Conservation (phyloP, 2,797 vertebrate genomes). For the Chrysocyon brachyurus region DNA sequence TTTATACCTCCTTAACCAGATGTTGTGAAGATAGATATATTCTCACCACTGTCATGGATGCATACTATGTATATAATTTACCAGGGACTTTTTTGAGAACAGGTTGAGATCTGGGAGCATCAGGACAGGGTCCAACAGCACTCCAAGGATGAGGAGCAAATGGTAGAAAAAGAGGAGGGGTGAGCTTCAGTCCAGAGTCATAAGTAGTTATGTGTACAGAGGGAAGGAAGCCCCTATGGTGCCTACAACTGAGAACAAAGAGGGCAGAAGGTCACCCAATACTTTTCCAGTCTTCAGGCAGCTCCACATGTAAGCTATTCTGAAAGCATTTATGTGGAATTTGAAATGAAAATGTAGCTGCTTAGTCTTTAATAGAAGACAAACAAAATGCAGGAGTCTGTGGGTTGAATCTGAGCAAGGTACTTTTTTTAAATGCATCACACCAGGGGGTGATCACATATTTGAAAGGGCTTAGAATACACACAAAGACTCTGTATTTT, state of each 20-base stretch:
- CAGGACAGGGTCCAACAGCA: background rate
- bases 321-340: conserved; percentile 66
- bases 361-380: conserved; percentile 68
- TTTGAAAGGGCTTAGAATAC: conserved; percentile 65
- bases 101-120: background rate
- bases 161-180: background rate
- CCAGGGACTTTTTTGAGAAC: background rate
- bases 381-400: conserved; percentile 56
- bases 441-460: background rate
- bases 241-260: background rate
- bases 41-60: background rate
- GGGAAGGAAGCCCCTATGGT: background rate
- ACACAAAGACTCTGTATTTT: conserved; percentile 63
- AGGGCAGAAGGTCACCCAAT: background rate
- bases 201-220: background rate
- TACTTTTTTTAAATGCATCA: conserved; percentile 72
- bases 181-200: background rate
- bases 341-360: conserved; percentile 72
- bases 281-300: background rate
- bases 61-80: background rate
- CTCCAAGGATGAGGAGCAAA: rapidly evolving
- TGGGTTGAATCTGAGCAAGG: conserved; percentile 50
- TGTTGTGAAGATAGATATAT: conserved; percentile 18
- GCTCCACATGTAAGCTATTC: conserved; percentile 54
- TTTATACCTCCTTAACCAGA: background rate